phyloP scores from a whole-genome alignment of 2,113 vertebrate species.

The Erythrolamprus reginae region DNA sequence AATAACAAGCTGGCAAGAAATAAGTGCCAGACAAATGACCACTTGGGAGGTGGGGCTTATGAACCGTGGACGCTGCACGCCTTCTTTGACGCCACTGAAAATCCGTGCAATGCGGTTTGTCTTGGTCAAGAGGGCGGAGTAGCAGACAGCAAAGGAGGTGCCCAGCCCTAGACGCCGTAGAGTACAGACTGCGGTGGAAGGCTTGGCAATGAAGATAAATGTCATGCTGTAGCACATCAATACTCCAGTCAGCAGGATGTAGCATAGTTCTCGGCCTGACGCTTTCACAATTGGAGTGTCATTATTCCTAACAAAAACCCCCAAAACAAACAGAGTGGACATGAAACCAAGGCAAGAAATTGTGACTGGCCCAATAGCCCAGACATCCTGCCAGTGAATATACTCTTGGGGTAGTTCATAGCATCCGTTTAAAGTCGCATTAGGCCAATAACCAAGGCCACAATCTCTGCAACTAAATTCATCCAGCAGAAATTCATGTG shows the following conservation, averaged over 20 bases:
- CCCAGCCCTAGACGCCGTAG: conserved; percentile 89
- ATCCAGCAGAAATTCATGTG: conserved; percentile 88
- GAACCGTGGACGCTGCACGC: conserved; percentile 89
- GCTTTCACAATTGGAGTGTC: conserved; percentile 94
- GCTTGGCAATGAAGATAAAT: conserved; percentile 93
- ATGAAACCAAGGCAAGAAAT: conserved; percentile 91
- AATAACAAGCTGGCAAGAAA: conserved; percentile 93
- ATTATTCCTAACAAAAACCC: conserved; percentile 87
- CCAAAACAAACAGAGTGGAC: conserved; percentile 87
- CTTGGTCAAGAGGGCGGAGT: conserved; percentile 95
- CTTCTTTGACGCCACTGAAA: conserved; percentile 90
- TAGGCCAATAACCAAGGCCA: conserved; percentile 89
- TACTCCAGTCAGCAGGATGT: conserved; percentile 90
- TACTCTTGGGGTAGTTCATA: conserved; percentile 93
- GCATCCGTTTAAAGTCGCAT: conserved; percentile 85
- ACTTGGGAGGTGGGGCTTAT: conserved; percentile 96
- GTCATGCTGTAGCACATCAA: conserved; percentile 98
- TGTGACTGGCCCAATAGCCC: conserved; percentile 92
- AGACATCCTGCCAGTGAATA: conserved; percentile 92
- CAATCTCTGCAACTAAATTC: conserved; percentile 95
- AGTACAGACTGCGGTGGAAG: conserved; percentile 85
- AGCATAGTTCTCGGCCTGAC: conserved; percentile 93
- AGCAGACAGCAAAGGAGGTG: conserved; percentile 93
- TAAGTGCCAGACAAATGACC: conserved; percentile 89
- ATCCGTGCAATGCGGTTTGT: conserved; percentile 96